phyloP scores from a whole-genome alignment of 2,113 vertebrate species.

The Capricornis sumatraensis region DNA sequence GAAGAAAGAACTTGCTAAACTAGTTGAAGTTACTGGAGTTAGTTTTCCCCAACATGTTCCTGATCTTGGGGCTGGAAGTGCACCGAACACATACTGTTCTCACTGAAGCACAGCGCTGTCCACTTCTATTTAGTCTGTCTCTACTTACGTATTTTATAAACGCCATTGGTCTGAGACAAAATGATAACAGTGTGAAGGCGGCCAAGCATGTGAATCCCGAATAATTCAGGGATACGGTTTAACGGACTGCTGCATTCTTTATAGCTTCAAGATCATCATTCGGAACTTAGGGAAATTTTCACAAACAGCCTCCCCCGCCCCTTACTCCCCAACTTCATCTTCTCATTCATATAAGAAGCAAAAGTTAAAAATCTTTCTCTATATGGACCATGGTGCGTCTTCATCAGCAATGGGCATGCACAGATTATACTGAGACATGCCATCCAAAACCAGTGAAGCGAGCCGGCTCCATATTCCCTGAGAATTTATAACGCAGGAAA shows the following conservation, averaged over 20 bases:
- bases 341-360: background rate
- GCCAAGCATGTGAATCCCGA: conserved; percentile 53
- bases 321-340: background rate
- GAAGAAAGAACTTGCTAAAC: background rate
- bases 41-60: background rate
- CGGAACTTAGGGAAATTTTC: background rate
- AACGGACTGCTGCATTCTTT: conserved; percentile 35
- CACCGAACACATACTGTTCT: background rate
- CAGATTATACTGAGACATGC: background rate
- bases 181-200: conserved; percentile 77
- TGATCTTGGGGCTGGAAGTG: background rate
- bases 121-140: conserved; percentile 80
- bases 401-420: background rate
- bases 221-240: conserved; percentile 22
- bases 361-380: background rate
- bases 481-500: background rate
- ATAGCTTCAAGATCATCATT: conserved; percentile 42
- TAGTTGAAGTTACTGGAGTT: background rate
- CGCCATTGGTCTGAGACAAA: conserved; percentile 71
- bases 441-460: background rate
- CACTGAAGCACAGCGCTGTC: background rate
- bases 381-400: background rate
- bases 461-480: background rate
- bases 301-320: background rate
- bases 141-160: conserved; percentile 75